Conservation (phyloP, 2,113 vertebrate species). For the Notothenia coriiceps region DNA sequence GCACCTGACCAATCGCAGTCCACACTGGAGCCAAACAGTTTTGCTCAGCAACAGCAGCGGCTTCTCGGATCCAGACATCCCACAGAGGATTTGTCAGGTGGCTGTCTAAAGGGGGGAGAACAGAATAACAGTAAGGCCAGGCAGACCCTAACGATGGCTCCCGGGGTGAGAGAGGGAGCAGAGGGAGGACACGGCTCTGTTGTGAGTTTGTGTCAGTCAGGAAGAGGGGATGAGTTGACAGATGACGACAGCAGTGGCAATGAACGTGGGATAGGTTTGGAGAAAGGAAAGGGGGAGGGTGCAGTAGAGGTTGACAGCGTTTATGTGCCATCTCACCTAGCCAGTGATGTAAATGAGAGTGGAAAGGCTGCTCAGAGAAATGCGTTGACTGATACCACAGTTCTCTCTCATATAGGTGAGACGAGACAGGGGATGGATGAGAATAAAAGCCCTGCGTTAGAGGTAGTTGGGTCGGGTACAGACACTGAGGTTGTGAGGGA, state of each 20-base stretch:
- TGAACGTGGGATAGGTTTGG: conserved; percentile 18
- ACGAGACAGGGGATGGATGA: conserved; percentile 20
- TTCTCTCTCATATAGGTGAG: conserved; percentile 22
- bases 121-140: conserved; percentile 10
- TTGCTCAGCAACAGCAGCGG: conserved; percentile 60
- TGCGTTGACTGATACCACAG: neutral
- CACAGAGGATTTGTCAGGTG: conserved; percentile 57
- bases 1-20: conserved; percentile 58
- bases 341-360: conserved; percentile 40
- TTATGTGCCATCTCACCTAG: conserved; percentile 21
- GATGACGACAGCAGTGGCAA: conserved; percentile 30
- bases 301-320: conserved; percentile 11
- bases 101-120: conserved; percentile 26
- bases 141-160: conserved; percentile 2
- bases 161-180: neutral
- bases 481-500: conserved; percentile 23
- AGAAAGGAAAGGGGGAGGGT: conserved; percentile 17
- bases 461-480: neutral
- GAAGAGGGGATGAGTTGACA: conserved; percentile 37
- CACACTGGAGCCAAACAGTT: conserved; percentile 50
- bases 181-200: conserved; percentile 36
- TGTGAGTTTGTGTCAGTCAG: conserved; percentile 51
- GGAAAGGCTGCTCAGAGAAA: conserved; percentile 35
- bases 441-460: conserved; percentile 30
- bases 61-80: conserved; percentile 41